These are phyloP conservation scores for Bradypodion pumilum DNA, from an alignment of 2,797 vertebrate species.

Conservation along the genomic window DNA sequence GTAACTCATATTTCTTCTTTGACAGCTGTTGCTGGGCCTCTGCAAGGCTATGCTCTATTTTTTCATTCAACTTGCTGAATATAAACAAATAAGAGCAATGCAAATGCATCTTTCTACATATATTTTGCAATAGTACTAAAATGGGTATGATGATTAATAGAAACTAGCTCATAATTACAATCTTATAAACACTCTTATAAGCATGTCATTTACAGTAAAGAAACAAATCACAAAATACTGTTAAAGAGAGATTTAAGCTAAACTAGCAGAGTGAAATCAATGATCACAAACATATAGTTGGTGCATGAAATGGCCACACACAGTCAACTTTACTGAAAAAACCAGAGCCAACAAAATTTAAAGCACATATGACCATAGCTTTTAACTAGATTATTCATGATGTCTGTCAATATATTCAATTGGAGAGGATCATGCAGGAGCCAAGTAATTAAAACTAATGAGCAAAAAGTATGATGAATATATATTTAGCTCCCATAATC, in stretches of 20 bases:
- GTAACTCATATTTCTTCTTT: conserved; percentile 79
- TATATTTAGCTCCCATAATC: background rate
- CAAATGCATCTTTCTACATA: conserved; percentile 41
- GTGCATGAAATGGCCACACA: background rate
- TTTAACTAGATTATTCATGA: conserved; percentile 1
- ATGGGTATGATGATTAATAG: background rate
- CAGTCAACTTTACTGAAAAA: background rate
- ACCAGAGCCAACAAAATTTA: background rate
- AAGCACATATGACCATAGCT: background rate
- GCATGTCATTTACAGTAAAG: background rate
- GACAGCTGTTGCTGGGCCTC: conserved; percentile 76
- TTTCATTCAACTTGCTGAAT: conserved; percentile 78
- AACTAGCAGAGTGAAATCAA: background rate
- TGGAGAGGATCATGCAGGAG: background rate
- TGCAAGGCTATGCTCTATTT: conserved; percentile 75
- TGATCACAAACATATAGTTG: background rate
- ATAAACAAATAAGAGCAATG: conserved; percentile 63
- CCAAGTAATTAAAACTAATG: background rate
- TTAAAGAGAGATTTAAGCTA: background rate
- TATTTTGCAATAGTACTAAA: conserved; percentile 25
- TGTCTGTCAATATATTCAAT: background rate
- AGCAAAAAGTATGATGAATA: background rate
- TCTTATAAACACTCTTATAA: background rate
- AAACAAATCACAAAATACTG: background rate
- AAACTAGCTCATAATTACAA: background rate